These are phyloP conservation scores for Scatophagus argus DNA, from an alignment of 2,113 vertebrate genomes.

Conservation along the genomic window DNA sequence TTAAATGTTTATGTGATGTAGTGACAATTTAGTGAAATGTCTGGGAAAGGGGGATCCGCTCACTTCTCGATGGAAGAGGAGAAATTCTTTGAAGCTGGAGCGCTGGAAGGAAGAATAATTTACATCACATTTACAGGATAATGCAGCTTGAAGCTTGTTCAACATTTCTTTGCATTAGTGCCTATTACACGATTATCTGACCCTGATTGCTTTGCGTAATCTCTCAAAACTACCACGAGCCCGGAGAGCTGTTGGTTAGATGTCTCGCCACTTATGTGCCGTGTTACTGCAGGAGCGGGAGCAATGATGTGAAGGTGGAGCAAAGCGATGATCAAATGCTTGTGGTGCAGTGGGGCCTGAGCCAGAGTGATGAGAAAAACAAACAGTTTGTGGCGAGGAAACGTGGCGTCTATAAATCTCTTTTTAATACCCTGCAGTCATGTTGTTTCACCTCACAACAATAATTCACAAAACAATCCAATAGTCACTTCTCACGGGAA, in stretches of 20 bases:
- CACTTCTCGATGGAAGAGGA: background rate
- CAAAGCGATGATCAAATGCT: conserved; percentile 46
- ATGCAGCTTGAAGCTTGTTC: conserved; percentile 40
- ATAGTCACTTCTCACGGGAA: conserved; percentile 39
- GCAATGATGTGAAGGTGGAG: conserved; percentile 43
- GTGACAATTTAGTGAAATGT: conserved; percentile 27
- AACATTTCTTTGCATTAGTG: conserved; percentile 53
- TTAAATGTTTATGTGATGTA: conserved; percentile 28
- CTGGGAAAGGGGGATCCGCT: conserved; percentile 20
- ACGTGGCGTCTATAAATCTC: conserved; percentile 59
- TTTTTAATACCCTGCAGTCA: conserved; percentile 63
- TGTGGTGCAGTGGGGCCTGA: conserved; percentile 25
- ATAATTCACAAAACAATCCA: conserved; percentile 62
- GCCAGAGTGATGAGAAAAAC: conserved; percentile 55
- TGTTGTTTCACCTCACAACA: conserved; percentile 47
- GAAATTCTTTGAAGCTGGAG: conserved; percentile 37
- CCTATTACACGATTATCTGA: conserved; percentile 22
- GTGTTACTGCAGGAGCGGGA: conserved; percentile 49
- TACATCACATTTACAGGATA: conserved; percentile 42
- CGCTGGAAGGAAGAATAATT: conserved; percentile 60
- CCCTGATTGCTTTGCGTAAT: conserved; percentile 22
- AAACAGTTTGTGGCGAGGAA: conserved; percentile 49
- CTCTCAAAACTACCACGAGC: conserved; percentile 11
- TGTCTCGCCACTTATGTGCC: conserved; percentile 12
- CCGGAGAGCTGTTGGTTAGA: conserved; percentile 12